These are phyloP conservation scores for Brachycybe producta DNA, from an alignment of 2,888 invertebrate genomes.

Conservation along the genomic window DNA sequence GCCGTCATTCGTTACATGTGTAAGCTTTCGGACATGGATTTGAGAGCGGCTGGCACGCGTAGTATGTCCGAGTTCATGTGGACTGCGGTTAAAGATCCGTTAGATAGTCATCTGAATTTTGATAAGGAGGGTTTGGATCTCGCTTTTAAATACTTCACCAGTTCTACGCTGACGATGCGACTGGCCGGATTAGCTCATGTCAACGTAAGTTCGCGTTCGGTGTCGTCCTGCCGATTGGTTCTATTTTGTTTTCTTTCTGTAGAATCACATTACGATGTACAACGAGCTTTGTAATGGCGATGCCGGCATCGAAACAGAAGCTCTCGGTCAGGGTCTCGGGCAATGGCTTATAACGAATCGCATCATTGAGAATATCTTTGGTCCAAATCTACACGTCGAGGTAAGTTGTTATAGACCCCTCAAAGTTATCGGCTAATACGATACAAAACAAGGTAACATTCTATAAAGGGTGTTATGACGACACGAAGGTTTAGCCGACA, in stretches of 20 bases:
- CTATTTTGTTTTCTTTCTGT: slow-evolving; percentile 21
- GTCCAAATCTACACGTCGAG: slow-evolving; percentile 94
- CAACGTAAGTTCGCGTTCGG: slow-evolving; percentile 39
- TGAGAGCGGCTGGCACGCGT: slow-evolving; percentile 72
- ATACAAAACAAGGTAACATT: too few species aligned
- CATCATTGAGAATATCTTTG: slow-evolving; percentile 86
- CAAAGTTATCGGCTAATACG: too few species aligned
- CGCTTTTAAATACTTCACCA: slow-evolving; percentile 93
- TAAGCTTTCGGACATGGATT: slow-evolving; percentile 77
- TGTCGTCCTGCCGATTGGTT: neutral
- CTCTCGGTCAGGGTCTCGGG: slow-evolving; percentile 68
- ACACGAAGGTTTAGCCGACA: too few species aligned
- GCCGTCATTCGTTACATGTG: slow-evolving; percentile 82
- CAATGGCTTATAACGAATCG: slow-evolving; percentile 79
- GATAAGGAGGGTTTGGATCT: slow-evolving; percentile 77
- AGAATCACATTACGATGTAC: slow-evolving; percentile 67
- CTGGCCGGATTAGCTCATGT: slow-evolving; percentile 87
- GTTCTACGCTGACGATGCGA: slow-evolving; percentile 84
- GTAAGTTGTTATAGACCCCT: slow-evolving; percentile 39
- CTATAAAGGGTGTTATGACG: too few species aligned
- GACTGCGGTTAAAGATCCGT: slow-evolving; percentile 84
- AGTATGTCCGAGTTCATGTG: slow-evolving; percentile 95
- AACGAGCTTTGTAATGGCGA: slow-evolving; percentile 84
- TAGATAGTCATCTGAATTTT: slow-evolving; percentile 71
- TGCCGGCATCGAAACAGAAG: slow-evolving; percentile 69